Evolutionary conservation across 1,140 invertebrate species (phyloP).

Genomic region (Drosophila mayri): DNA sequence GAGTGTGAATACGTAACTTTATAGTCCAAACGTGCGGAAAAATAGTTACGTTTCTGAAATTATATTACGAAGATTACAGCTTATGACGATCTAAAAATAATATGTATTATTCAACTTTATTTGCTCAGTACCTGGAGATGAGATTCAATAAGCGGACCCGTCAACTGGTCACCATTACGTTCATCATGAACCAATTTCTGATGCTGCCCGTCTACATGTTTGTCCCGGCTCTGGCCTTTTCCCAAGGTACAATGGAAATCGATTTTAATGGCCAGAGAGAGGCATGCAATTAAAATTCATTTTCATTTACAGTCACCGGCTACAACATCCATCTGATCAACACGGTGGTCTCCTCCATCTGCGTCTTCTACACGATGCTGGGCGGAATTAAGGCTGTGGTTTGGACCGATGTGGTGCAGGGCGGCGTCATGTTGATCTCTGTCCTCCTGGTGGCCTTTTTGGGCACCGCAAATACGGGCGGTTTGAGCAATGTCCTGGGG

Average conservation of each 20-base stretch:
- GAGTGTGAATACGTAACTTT: slow-evolving; percentile 44
- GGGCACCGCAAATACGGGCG: slow-evolving; percentile 89
- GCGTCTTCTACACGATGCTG: slow-evolving; percentile 93
- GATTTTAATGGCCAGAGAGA: slow-evolving; percentile 24
- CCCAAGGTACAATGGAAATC: slow-evolving; percentile 87
- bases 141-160: slow-evolving; percentile 88
- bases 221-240: slow-evolving; percentile 91
- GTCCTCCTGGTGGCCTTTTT: slow-evolving; percentile 89
- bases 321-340: slow-evolving; percentile 90
- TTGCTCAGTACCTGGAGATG: slow-evolving; percentile 89
- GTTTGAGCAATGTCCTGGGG: slow-evolving; percentile 88
- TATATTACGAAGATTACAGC: background rate
- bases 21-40: background rate
- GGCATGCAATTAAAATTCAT: slow-evolving; percentile 35
- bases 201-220: slow-evolving; percentile 79
- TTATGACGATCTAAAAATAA: background rate
- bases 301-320: slow-evolving; percentile 89
- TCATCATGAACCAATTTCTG: slow-evolving; percentile 86
- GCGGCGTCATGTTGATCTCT: slow-evolving; percentile 90
- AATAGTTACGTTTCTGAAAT: background rate
- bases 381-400: slow-evolving; percentile 95
- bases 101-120: background rate
- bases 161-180: slow-evolving; percentile 88
- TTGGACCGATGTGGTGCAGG: slow-evolving; percentile 95
- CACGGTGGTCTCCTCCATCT: slow-evolving; percentile 89